phyloP scores from a whole-genome alignment of 2,797 vertebrate genomes.

The Clarias fuscus region DNA sequence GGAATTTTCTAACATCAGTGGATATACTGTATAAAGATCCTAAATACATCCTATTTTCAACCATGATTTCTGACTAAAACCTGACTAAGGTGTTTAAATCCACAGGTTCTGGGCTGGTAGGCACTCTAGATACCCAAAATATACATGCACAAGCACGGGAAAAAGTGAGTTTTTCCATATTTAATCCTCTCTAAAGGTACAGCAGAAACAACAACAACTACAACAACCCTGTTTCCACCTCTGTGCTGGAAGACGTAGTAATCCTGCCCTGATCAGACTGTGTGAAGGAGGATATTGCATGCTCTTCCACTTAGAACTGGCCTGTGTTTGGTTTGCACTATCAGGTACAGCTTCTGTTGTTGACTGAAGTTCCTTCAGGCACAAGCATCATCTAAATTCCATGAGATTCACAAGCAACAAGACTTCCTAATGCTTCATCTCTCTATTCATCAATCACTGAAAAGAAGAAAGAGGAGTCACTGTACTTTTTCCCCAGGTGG shows the following conservation, averaged over 20 bases:
- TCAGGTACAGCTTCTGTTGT: not conserved
- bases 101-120: not conserved
- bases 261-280: not conserved
- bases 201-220: too few species aligned
- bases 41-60: not conserved
- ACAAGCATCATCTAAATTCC: not conserved
- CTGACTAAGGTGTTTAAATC: not conserved
- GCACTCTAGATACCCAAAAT: too few species aligned
- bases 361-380: slow-evolving; percentile 8
- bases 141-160: too few species aligned
- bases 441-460: slow-evolving; percentile 1
- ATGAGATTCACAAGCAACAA: not conserved
- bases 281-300: not conserved
- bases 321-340: not conserved
- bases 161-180: too few species aligned
- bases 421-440: not conserved
- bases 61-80: not conserved
- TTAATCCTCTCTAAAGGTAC: too few species aligned
- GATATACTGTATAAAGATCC: not conserved
- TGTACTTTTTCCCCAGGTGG: slow-evolving; percentile 53
- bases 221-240: too few species aligned
- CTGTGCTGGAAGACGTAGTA: too few species aligned
- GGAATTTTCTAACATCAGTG: not conserved
- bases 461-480: not conserved
- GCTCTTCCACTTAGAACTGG: not conserved